Evolutionary conservation across 2,888 invertebrate species (phyloP).

Genomic region (Penaeus monodon): DNA sequence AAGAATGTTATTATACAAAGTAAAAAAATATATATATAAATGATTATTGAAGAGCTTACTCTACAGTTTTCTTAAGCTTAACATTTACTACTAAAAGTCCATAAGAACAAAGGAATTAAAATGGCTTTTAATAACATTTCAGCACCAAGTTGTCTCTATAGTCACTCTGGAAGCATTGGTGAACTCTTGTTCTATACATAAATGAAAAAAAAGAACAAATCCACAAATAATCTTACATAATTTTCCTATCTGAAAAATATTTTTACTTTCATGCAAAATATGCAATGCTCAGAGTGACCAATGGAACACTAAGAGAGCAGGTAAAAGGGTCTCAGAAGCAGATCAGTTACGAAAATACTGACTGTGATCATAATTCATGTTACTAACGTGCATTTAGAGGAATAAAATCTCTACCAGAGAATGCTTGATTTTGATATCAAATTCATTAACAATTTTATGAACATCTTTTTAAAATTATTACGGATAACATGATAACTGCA

Average conservation of each 20-base stretch:
- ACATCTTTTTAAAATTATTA: neutral
- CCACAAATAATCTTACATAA: constrained; percentile 21
- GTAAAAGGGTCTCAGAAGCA: constrained; percentile 56
- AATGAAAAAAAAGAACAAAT: constrained; percentile 21
- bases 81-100: neutral
- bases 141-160: constrained; percentile 12
- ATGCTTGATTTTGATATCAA: neutral
- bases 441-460: neutral
- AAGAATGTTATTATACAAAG: no score
- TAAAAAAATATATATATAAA: neutral
- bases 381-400: neutral
- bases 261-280: constrained; percentile 31
- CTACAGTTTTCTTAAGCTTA: constrained; percentile 9
- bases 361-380: neutral
- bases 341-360: constrained; percentile 30
- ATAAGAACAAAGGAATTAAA: constrained; percentile 15
- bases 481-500: no score
- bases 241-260: constrained; percentile 18
- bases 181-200: neutral
- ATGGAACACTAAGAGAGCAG: constrained; percentile 51
- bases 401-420: neutral
- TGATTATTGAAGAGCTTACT: neutral
- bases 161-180: constrained; percentile 16
- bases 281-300: constrained; percentile 41
- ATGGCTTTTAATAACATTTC: constrained; percentile 19